These are phyloP conservation scores for Cepaea nemoralis DNA, from an alignment of 1,140 invertebrate species.

Conservation along the genomic window DNA sequence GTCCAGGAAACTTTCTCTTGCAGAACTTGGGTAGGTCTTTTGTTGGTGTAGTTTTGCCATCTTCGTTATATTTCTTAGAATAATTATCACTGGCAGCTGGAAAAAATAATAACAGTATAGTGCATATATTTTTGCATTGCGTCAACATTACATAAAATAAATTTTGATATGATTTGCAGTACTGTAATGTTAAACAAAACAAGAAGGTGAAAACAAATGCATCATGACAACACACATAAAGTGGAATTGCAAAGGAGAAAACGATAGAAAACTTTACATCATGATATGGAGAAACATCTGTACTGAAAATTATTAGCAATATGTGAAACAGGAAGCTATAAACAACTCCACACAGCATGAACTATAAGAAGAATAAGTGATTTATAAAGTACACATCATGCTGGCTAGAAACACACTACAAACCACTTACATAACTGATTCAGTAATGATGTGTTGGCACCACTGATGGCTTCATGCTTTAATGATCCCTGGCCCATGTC, in stretches of 20 bases:
- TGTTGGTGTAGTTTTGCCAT: not conserved
- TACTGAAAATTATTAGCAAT: too few relatives aligned
- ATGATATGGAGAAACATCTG: too few relatives aligned
- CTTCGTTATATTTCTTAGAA: not conserved
- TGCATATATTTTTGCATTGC: too few relatives aligned
- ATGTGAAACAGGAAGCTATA: not conserved
- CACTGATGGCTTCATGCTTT: not conserved
- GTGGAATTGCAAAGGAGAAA: not conserved
- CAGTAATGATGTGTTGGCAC: not conserved
- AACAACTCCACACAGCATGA: not conserved
- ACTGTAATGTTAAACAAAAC: not conserved
- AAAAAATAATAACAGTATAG: not conserved
- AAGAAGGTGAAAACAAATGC: too few relatives aligned
- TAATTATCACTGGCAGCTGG: not conserved
- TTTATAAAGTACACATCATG: not conserved
- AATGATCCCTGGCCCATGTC: not conserved
- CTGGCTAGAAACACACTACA: not conserved
- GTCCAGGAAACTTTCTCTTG: constrained; percentile 52
- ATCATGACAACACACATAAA: too few relatives aligned
- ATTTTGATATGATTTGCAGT: not conserved
- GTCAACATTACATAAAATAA: not conserved
- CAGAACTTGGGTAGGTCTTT: not conserved
- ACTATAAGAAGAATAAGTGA: too few relatives aligned
- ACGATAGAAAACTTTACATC: too few relatives aligned
- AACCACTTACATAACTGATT: not conserved